Conservation (phyloP, 1,140 invertebrate species). For the Lerema accius region DNA sequence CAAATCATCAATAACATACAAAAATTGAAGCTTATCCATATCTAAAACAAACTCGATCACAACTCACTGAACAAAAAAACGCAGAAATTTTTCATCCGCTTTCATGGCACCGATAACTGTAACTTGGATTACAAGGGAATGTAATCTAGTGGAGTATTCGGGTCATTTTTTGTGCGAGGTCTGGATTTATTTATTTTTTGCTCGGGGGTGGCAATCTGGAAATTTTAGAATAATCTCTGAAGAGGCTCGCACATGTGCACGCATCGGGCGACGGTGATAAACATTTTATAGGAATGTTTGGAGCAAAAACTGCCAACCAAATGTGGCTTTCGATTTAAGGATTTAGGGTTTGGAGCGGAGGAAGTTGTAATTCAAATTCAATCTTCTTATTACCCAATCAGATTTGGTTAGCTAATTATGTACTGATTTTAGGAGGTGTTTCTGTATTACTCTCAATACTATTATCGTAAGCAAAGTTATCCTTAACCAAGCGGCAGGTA, state of each 20-base stretch:
- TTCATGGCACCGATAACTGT: conserved; percentile 50
- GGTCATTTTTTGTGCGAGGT: conserved; percentile 65
- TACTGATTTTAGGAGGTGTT: no score
- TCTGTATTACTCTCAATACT: no score
- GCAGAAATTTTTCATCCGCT: conserved; percentile 11
- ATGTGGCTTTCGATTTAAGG: conserved; percentile 68
- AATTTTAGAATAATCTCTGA: conserved; percentile 77
- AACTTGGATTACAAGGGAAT: conserved; percentile 59
- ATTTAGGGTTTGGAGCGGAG: conserved; percentile 60
- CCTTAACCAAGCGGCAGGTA: no score
- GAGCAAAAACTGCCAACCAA: conserved; percentile 75
- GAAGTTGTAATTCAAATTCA: conserved; percentile 74
- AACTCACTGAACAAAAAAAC: neutral
- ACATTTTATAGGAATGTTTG: conserved; percentile 79
- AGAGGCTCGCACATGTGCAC: conserved; percentile 69
- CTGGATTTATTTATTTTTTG: conserved; percentile 73
- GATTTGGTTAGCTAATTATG: conserved; percentile 5
- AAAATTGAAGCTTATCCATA: no score
- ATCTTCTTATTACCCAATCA: conserved; percentile 30
- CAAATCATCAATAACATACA: no score
- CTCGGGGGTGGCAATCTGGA: conserved; percentile 79
- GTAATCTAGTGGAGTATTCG: conserved; percentile 67
- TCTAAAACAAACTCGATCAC: neutral
- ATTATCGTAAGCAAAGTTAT: no score
- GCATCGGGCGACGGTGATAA: conserved; percentile 64